Conservation (phyloP, 2,888 invertebrate species). For the Automeris io region DNA sequence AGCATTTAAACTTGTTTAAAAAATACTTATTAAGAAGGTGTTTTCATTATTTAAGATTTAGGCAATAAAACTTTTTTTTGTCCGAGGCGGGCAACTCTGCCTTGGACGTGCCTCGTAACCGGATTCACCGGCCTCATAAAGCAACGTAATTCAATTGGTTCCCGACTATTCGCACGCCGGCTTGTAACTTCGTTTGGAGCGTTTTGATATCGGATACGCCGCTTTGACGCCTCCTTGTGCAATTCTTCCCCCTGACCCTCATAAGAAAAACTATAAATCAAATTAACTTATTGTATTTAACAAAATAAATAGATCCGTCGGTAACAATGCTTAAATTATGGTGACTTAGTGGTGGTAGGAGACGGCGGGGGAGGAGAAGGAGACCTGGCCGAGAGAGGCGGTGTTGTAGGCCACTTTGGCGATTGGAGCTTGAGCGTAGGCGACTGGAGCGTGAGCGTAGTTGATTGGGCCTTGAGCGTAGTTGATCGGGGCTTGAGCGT, state of each 20-base stretch:
- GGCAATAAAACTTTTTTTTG: too few relatives aligned
- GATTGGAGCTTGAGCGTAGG: constrained; percentile 24
- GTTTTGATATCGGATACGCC: constrained; percentile 75
- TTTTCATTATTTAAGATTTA: too few relatives aligned
- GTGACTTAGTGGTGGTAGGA: constrained; percentile 59
- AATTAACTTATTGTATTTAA: constrained; percentile 42
- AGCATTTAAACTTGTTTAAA: too few relatives aligned
- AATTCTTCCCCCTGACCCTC: constrained; percentile 48
- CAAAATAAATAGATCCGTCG: constrained; percentile 44
- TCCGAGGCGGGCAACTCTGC: too few relatives aligned
- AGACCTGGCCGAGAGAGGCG: constrained; percentile 37
- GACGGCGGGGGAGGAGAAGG: constrained; percentile 51
- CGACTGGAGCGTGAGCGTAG: constrained; percentile 22
- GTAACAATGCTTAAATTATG: constrained; percentile 21
- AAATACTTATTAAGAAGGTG: too few relatives aligned
- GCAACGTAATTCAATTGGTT: constrained; percentile 75
- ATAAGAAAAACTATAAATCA: constrained; percentile 38
- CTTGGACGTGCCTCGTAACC: constrained; percentile 63
- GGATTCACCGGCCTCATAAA: constrained; percentile 68
- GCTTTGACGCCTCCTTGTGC: constrained; percentile 64
- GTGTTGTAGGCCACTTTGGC: constrained; percentile 23
- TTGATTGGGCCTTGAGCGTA: constrained; percentile 24
- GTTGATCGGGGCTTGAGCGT: constrained; percentile 20
- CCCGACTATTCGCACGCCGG: constrained; percentile 73
- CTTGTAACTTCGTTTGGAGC: constrained; percentile 70